Base-by-base conservation (phyloP, 2,888 invertebrate genomes). In the Tetramorium bicarinatum region DNA sequence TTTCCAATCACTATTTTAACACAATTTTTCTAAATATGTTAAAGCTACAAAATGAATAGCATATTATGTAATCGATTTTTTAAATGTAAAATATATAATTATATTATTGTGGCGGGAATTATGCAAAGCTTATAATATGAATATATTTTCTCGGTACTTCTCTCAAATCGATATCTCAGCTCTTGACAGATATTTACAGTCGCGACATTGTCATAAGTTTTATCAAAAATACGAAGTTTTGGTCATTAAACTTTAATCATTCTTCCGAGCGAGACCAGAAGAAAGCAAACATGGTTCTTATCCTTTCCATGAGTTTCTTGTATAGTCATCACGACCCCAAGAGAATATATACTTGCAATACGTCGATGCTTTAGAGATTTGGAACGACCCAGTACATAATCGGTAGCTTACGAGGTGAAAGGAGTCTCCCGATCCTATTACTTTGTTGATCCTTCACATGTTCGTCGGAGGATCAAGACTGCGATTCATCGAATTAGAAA, bases 321-420 rank as follows among this genome's bases (percentile, higher is more conserved):
- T 87, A 85, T 69, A 75, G 64, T 76, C 21, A 66, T 86, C 77
- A 81, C 44, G 66, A 74, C 52, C 80, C 38, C 75, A 2, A n/a
- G 81, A 69, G 47, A 41, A 81, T 75, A 80, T 84, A 85, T 66
- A 82, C 87, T 79, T 29, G 61, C 79, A 83, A 86, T 85, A 82
- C 79, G 72, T 47, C 67, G 81, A 81, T 84, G 66, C 74, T 59
- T 85, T 86, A 83, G 79, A 80, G 76, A 82, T 56, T 88, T 72
- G 21, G 61, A 83, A 47, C 34, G 59, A 56, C 79, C 61, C 52
- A 15, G 59, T 74, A 75, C 47, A 62, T 76, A 64, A 76, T 76
- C 62, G 64, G 15, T 47, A 15, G 75, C 75, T 75, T 75, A 75
- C 34, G 21, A 8, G 34, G 34, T 62, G 38, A 62, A 64, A 76